Evolutionary conservation across 2,888 invertebrate species (phyloP), one percentile per base, ranked within the genome.

Genomic region (Leucophenga maculata): DNA sequence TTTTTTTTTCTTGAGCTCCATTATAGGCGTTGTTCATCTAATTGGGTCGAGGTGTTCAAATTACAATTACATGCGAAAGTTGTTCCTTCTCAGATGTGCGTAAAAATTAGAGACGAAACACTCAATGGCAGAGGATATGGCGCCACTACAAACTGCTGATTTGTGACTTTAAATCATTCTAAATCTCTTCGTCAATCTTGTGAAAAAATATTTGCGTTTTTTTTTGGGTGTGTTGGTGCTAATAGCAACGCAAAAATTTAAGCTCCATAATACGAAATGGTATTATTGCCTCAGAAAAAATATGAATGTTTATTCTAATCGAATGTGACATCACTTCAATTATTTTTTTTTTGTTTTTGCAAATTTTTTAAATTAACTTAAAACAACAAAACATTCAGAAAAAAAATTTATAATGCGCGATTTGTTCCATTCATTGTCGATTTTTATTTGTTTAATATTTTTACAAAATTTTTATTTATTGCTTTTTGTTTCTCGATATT

Each of bases 21-120:
- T 77, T 72, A 74, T 65, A 76, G 73, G 59, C 75, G 31, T 77
- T 74, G 64, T 70, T 66, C 68, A 52, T 65, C 73, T 77, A 77
- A 77, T 78, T 77, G 72, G 78, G 77, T 77, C 77, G 76, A 78
- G 76, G 72, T 76, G 72, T 72, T 78, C 18, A 60, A 9, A 69
- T 75, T 77, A 72, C 78, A 72, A 77, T 74, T 77, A 26, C 13
- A 22, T 22, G 55, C 55, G 55, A 55, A 55, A 55, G 55, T 55
- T 55, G 55, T 22, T 50, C 3, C 50, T n/a, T 8, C 16, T n/a
- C 50, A 50, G 50, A 50, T 50, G 16, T 50, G 50, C 18, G 50
- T 50, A 50, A 39, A 32, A 6, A 3, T 32, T 6, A 32, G 8
- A 39, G 39, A 39, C 3, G 11, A 1, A 3, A 39, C 8, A 39